These are phyloP conservation scores for Limanda limanda DNA, from an alignment of 2,113 vertebrate genomes.

Conservation along the genomic window DNA sequence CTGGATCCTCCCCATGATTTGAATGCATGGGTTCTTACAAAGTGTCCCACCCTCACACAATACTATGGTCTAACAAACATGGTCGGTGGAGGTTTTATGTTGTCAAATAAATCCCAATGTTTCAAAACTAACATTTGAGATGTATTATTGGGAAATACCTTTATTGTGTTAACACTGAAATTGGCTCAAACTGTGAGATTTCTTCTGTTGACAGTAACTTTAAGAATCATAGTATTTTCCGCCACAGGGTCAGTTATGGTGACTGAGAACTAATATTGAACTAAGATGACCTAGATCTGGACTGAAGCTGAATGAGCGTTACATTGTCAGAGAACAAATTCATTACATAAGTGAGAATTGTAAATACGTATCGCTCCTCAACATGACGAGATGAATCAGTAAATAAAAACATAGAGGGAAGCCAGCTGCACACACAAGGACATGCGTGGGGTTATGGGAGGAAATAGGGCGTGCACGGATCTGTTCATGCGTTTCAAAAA, in stretches of 20 bases:
- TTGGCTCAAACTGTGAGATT: too few species aligned
- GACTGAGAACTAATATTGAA: neutral
- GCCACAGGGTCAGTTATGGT: too few species aligned
- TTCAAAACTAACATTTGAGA: too few species aligned
- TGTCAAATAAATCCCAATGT: too few species aligned
- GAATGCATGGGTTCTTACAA: too few species aligned
- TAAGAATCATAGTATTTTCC: too few species aligned
- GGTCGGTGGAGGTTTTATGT: too few species aligned
- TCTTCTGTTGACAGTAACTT: too few species aligned
- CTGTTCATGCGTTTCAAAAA: constrained; percentile 49
- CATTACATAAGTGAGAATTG: neutral
- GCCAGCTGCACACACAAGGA: constrained; percentile 3
- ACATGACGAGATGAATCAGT: neutral
- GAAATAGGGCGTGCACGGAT: constrained; percentile 15
- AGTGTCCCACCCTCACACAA: too few species aligned
- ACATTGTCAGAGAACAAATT: neutral
- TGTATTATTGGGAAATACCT: neutral
- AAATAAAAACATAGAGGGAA: neutral
- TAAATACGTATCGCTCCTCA: neutral
- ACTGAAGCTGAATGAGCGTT: neutral
- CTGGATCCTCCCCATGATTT: too few species aligned
- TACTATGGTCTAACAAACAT: too few species aligned
- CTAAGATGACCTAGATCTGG: too few species aligned
- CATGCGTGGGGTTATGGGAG: constrained; percentile 24
- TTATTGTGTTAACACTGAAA: neutral